Base-by-base conservation (phyloP, 1,140 invertebrate genomes). In the Battus philenor region DNA sequence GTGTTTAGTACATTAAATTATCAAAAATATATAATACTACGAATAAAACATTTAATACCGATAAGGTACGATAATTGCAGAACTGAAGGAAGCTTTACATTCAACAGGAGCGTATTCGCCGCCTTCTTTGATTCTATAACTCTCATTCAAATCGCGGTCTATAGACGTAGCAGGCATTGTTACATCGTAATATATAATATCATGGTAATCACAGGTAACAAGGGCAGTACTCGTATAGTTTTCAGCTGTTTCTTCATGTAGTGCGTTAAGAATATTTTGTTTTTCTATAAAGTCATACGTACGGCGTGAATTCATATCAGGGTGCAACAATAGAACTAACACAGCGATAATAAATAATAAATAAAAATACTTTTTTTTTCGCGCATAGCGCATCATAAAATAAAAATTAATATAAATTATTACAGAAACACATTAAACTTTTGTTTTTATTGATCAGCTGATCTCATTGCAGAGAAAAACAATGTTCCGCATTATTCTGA, bases 21-120 rank as follows among this genome's bases (percentile, higher is more conserved):
- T 29, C 16, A 18, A 36, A 20, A 5, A 36, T 18, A 6, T 10
- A 20, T 20, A 9, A 11, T 2, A 16, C 33, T 36, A 20, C 11
- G 10, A 36, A 7, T 12, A 36, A 17, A 20, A 18, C 7, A 4
- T 22, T 0, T 10, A 9, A 59, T 50, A 79, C 75, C 77, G 68
- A 44, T 86, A 86, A 10, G 85, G 85, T 20, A 87, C 74, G 51
- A 87, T 82, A 16, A 87, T 68, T 17, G 85, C 85, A 9, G 74
- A 72, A 47, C 83, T 86, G 44, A 72, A 84, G 36, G 73, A 73
- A n/a, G 80, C 70, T 50, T 70, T 76, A 39, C 80, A 84, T 1
- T 77, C 66, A 8, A 49, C 39, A 7, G 80, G 80, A 8, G 54
- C 48, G 34, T 69, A 81, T 59, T 81, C 80, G 3, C 80, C 80